phyloP scores from a whole-genome alignment of 2,797 vertebrate species.

The Chromobotia macracanthus region DNA sequence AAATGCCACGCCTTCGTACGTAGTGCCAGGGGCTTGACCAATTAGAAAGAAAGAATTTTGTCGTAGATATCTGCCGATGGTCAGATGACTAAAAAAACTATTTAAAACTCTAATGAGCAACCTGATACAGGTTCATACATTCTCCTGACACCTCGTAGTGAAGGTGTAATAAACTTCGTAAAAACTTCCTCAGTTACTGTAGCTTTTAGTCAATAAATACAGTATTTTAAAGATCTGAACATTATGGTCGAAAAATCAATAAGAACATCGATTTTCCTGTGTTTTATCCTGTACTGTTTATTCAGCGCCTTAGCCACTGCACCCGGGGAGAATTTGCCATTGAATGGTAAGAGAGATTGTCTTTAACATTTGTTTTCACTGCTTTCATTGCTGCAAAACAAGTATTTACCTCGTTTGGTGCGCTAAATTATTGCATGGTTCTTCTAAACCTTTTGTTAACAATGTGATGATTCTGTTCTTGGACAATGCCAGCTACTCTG shows the following conservation, averaged over 20 bases:
- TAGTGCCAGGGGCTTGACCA: slow-evolving; percentile 82
- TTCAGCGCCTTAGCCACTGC: slow-evolving; percentile 28
- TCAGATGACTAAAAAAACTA: slow-evolving; percentile 83
- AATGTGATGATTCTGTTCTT: not conserved
- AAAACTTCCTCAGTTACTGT: slow-evolving; percentile 37
- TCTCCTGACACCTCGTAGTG: slow-evolving; percentile 38
- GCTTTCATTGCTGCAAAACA: not conserved
- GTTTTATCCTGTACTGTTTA: slow-evolving; percentile 66
- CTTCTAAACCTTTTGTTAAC: not conserved
- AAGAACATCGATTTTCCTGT: slow-evolving; percentile 55
- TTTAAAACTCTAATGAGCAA: slow-evolving; percentile 81
- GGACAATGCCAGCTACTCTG: not conserved
- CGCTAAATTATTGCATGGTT: no score
- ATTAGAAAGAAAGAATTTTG: slow-evolving; percentile 65
- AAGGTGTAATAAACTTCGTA: slow-evolving; percentile 49
- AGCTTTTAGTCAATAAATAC: slow-evolving; percentile 16
- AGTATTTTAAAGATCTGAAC: slow-evolving; percentile 11
- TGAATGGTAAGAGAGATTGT: slow-evolving; percentile 44
- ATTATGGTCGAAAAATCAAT: slow-evolving; percentile 68
- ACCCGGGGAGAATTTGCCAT: slow-evolving; percentile 22
- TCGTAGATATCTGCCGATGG: slow-evolving; percentile 79
- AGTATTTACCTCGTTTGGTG: no score
- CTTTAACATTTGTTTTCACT: not conserved
- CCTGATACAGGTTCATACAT: slow-evolving; percentile 62
- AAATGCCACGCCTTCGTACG: slow-evolving; percentile 73